Percentiles rank a stretch among this genome's conserved stretches.
Evolutionary conservation across 2,113 vertebrate genomes (phyloP).

Genomic region (Pantherophis guttatus): DNA sequence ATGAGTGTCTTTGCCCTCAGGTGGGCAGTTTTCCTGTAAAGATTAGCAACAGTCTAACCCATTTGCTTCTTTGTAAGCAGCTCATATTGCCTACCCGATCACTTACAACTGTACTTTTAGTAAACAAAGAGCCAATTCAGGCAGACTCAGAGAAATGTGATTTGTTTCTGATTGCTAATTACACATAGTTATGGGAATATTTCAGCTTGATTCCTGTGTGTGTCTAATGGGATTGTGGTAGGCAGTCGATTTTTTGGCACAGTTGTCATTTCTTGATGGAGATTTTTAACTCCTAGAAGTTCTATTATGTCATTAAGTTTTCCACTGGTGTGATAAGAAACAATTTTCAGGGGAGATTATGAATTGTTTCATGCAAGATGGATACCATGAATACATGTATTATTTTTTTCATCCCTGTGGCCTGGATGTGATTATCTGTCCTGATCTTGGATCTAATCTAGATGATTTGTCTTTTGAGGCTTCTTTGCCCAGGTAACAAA

Average conservation of each 20-base stretch:
- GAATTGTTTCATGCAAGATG: not conserved
- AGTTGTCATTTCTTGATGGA: not conserved
- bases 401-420: not conserved
- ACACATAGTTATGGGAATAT: not conserved
- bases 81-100: not conserved
- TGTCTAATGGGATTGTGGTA: not conserved
- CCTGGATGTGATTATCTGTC: not conserved
- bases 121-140: not conserved
- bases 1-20: not conserved
- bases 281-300: not conserved
- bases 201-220: not conserved
- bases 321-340: not conserved
- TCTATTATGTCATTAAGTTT: not conserved
- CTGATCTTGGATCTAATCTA: not conserved
- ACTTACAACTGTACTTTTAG: not conserved
- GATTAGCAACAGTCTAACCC: not conserved
- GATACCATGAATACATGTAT: not conserved
- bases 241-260: not conserved
- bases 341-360: not conserved
- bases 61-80: not conserved
- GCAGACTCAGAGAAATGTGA: not conserved
- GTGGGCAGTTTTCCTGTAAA: not conserved
- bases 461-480: not conserved
- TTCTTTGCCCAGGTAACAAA: not conserved
- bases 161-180: not conserved